These are phyloP conservation scores for Perodicticus potto DNA, from an alignment of 2,797 vertebrate species.

Conservation along the genomic window DNA sequence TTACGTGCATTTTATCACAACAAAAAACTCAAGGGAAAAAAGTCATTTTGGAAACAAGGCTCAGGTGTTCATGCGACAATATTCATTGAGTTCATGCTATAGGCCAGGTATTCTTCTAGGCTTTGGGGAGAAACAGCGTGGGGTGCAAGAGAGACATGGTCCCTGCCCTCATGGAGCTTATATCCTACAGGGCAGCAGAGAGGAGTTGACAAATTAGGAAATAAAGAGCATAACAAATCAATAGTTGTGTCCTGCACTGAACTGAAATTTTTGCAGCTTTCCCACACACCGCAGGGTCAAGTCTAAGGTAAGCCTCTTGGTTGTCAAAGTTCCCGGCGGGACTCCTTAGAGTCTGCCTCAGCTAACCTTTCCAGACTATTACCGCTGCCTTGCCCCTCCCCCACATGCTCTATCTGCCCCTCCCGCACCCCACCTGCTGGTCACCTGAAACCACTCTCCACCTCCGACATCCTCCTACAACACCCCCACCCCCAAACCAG, in stretches of 20 bases:
- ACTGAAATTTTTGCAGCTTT: neutral
- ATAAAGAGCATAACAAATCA: neutral
- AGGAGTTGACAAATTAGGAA: neutral
- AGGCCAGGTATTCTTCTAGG: neutral
- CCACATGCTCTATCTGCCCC: rapidly evolving
- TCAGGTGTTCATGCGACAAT: neutral
- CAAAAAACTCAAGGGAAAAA: neutral
- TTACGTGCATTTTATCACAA: neutral
- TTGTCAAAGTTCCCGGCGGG: neutral
- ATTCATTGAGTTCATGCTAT: neutral
- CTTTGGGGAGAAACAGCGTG: neutral
- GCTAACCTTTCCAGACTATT: neutral
- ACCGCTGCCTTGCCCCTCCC: neutral
- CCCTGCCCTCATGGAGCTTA: neutral
- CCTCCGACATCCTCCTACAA: neutral
- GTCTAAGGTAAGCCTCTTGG: neutral
- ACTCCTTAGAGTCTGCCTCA: neutral
- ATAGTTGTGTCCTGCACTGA: neutral
- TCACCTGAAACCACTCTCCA: neutral
- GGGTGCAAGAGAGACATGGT: neutral
- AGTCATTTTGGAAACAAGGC: neutral
- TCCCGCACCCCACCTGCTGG: neutral
- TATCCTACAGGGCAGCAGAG: neutral
- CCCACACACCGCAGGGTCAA: neutral
- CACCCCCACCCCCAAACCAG: neutral